Evolutionary conservation across 2,113 vertebrate species (phyloP), one percentile per base, ranked within the genome.

Genomic region (Excalfactoria chinensis): DNA sequence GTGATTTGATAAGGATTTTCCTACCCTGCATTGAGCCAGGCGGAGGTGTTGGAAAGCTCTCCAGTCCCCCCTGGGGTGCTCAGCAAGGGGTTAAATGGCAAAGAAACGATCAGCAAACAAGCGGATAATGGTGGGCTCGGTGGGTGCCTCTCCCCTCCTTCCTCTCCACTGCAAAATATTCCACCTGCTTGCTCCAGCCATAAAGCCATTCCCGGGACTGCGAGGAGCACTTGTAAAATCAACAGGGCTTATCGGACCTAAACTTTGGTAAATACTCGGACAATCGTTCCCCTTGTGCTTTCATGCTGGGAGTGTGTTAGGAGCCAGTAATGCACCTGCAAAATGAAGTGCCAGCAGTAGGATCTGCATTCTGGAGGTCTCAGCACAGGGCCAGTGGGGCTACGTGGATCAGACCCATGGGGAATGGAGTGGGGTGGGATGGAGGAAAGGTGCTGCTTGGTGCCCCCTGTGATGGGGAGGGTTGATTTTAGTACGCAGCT

Each of bases 171-270:
- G 18, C 64, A 6, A 62, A 84, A 56, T 74, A 35, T 67, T 88
- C 76, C 92, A 88, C 92, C 84, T 92, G 80, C 90, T 55, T 14
- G 32, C 70, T 69, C 78, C 66, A 78, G 84, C 87, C 81, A 86
- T 89, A 86, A 93, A 94, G 84, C 62, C 91, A 93, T 84, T 93
- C 75, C 92, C 6, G 8, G 86, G 93, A 88, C 88, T 5, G 7
- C 35, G 35, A 80, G 93, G 93, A 94, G 95, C 94, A 84, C 81
- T 90, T 86, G 83, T 84, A 86, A 92, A 95, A 90, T 63, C 94
- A 97, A 96, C 89, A 95, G 93, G 79, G 82, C 89, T 95, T 95
- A 96, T 97, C 95, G 18, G 93, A 84, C 90, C 93, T 68, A 87
- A 95, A 94, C 88, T 74, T 97, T 2, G 88, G 91, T 87, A 97